phyloP scores from a whole-genome alignment of 1,140 invertebrate genomes.

The Eubasilissa regina region DNA sequence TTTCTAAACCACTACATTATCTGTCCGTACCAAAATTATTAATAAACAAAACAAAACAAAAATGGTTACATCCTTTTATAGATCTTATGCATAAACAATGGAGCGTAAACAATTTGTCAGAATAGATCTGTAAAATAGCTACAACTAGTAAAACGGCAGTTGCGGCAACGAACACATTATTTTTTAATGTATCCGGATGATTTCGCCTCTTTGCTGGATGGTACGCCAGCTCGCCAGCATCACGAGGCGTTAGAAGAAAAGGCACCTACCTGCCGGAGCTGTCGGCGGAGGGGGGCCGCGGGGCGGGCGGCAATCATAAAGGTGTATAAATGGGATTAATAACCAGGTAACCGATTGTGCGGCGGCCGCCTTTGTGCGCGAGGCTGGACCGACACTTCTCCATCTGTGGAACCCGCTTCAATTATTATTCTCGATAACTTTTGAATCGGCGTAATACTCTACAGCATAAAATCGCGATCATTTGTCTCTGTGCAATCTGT shows the following conservation, averaged over 20 bases:
- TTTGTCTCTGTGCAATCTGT: too few species aligned
- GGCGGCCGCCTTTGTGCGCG: slow-evolving; percentile 58
- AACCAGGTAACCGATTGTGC: slow-evolving; percentile 61
- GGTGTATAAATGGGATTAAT: slow-evolving; percentile 62
- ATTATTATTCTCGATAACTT: too few species aligned
- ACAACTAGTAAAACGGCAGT: too few species aligned
- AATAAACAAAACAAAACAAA: too few species aligned
- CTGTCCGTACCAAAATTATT: too few species aligned
- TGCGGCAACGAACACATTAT: too few species aligned
- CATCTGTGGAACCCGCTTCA: background rate
- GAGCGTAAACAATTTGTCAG: slow-evolving; percentile 4
- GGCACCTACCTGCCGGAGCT: background rate
- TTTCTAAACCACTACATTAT: too few species aligned
- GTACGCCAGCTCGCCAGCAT: background rate
- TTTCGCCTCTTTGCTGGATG: background rate
- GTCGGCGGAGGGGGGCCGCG: slow-evolving; percentile 3
- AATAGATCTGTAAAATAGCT: background rate
- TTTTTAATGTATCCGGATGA: background rate
- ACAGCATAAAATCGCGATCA: too few species aligned
- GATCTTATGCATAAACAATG: background rate
- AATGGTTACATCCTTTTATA: background rate
- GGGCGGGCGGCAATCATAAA: slow-evolving; percentile 56
- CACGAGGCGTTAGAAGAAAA: slow-evolving; percentile 21
- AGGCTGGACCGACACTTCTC: background rate
- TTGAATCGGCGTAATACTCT: too few species aligned